A percentile compares a stretch with the other conserved stretches of the same genome.
phyloP scores from a whole-genome alignment of 2,113 vertebrate genomes.

The Scolopax mira region DNA sequence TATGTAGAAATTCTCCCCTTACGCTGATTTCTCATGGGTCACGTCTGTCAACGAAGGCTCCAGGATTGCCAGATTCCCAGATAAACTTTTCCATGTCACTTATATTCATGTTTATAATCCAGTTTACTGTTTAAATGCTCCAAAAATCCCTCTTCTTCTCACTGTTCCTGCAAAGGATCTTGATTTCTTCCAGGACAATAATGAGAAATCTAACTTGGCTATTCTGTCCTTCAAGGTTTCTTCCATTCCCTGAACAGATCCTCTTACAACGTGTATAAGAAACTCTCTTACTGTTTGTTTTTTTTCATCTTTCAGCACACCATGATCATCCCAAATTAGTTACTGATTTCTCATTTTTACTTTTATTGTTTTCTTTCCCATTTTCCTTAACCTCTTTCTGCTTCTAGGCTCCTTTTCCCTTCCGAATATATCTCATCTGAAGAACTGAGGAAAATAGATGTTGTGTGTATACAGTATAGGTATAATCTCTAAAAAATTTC shows the following conservation, averaged over 20 bases:
- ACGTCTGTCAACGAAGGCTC: not conserved
- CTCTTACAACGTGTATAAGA: not conserved
- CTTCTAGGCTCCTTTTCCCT: not conserved
- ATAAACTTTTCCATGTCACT: not conserved
- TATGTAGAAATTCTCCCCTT: not conserved
- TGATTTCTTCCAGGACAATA: not conserved
- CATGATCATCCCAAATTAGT: not conserved
- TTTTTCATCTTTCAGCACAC: not conserved
- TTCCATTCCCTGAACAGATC: not conserved
- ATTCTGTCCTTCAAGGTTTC: not conserved
- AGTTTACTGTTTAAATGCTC: not conserved
- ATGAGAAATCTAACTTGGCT: not conserved
- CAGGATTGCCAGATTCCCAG: not conserved
- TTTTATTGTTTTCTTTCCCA: not conserved
- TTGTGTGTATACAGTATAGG: not conserved
- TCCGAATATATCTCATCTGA: not conserved
- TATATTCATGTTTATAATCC: not conserved
- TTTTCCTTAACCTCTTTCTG: not conserved
- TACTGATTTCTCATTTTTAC: not conserved
- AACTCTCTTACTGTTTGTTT: not conserved
- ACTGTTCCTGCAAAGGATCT: not conserved
- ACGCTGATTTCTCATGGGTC: not conserved
- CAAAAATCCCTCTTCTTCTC: not conserved
- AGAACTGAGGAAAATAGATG: not conserved
- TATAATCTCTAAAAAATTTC: not conserved